Percentiles rank a stretch among this genome's conserved stretches.
These are phyloP conservation scores for Tipula lateralis DNA, from an alignment of 2,888 invertebrate species.

Conservation along the genomic window DNA sequence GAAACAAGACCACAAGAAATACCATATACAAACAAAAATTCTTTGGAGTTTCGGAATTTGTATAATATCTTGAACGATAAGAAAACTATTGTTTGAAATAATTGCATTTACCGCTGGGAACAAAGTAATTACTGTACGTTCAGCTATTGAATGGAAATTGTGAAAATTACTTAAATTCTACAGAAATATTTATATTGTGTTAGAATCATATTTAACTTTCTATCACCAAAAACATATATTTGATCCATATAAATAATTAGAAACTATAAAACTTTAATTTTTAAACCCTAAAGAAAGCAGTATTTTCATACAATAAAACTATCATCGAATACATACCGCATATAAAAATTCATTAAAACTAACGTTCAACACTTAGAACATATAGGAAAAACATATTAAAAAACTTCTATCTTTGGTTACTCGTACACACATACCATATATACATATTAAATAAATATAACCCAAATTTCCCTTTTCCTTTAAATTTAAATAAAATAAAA, in stretches of 20 bases:
- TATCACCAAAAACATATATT: background rate
- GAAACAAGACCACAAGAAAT: too few relatives aligned
- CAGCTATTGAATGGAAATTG: too few relatives aligned
- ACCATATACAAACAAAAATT: too few relatives aligned
- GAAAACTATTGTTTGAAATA: too few relatives aligned
- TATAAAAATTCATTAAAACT: background rate
- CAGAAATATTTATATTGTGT: too few relatives aligned
- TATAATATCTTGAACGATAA: too few relatives aligned
- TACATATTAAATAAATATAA: background rate
- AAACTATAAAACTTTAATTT: background rate
- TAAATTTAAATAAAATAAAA: background rate
- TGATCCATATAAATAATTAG: background rate
- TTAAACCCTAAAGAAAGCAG: background rate
- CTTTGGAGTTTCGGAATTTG: too few relatives aligned
- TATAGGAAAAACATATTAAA: background rate
- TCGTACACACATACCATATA: background rate
- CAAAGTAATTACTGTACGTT: too few relatives aligned
- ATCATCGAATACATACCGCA: background rate
- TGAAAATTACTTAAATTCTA: too few relatives aligned
- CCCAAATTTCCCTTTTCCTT: background rate
- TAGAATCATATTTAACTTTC: background rate
- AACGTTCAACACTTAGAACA: background rate
- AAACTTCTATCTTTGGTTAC: background rate
- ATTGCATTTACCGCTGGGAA: too few relatives aligned
- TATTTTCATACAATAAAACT: background rate